These are phyloP conservation scores for Drosophila subquinaria DNA, from an alignment of 2,888 invertebrate species.

Conservation along the genomic window DNA sequence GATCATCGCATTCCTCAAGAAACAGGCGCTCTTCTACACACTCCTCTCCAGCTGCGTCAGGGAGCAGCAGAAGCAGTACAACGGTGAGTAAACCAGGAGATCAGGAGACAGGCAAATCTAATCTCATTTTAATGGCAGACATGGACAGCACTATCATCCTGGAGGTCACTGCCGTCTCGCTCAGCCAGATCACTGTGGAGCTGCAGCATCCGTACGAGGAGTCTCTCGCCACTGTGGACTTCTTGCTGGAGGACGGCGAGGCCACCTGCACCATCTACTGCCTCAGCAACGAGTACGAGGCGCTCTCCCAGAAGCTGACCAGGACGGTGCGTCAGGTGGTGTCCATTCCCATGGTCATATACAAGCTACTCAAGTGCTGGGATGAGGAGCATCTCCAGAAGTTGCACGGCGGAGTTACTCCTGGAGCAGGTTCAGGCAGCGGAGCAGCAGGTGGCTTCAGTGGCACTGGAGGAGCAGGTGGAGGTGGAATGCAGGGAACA, in stretches of 20 bases:
- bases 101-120: no score
- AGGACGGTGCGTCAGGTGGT: conserved; percentile 94
- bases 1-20: conserved; percentile 93
- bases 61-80: conserved; percentile 89
- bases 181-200: conserved; percentile 95
- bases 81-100: conserved; percentile 86
- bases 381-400: conserved; percentile 90
- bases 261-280: conserved; percentile 92
- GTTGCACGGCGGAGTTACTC: conserved; percentile 65
- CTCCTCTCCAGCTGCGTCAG: conserved; percentile 95
- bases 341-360: conserved; percentile 96
- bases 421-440: conserved; percentile 36
- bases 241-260: conserved; percentile 93
- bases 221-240: conserved; percentile 96
- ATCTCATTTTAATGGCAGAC: conserved; percentile 72
- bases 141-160: conserved; percentile 89
- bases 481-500: conserved; percentile 14
- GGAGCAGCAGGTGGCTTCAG: conserved; percentile 44
- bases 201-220: conserved; percentile 97
- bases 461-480: conserved; percentile 40
- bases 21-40: conserved; percentile 96
- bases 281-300: conserved; percentile 86
- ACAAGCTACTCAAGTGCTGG: conserved; percentile 94
- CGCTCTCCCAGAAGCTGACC: conserved; percentile 85
- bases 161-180: conserved; percentile 95